phyloP scores from a whole-genome alignment of 2,113 vertebrate genomes.

The Arvicanthis niloticus region DNA sequence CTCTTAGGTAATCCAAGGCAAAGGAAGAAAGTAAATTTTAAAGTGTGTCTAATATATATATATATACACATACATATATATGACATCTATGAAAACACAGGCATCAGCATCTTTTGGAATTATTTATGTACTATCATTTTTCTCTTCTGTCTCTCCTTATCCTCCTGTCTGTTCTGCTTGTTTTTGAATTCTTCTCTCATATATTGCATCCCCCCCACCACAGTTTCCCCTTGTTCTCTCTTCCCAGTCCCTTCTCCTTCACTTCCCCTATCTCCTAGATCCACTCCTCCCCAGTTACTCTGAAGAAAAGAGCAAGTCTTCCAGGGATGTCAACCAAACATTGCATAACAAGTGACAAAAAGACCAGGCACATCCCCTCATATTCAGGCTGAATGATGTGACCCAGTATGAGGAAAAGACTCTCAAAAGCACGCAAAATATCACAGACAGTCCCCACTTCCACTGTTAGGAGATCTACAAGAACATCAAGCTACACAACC shows the following conservation, averaged over 20 bases:
- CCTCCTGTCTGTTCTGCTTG: background rate
- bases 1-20: background rate
- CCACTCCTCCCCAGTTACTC: background rate
- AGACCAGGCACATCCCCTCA: background rate
- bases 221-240: background rate
- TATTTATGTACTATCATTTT: background rate
- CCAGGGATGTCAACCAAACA: background rate
- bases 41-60: background rate
- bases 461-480: background rate
- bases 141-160: accelerated
- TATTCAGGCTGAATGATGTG: background rate
- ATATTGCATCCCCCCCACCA: background rate
- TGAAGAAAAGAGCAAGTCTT: background rate
- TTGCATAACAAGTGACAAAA: background rate
- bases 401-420: background rate
- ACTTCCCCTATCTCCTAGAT: no score
- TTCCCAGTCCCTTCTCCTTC: no score
- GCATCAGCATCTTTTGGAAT: background rate
- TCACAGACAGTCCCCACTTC: background rate
- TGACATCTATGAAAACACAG: background rate
- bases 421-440: background rate
- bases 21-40: background rate
- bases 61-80: background rate
- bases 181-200: background rate
- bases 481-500: background rate